Conservation (phyloP, 1,140 invertebrate genomes). For the Papilio xuthus region DNA sequence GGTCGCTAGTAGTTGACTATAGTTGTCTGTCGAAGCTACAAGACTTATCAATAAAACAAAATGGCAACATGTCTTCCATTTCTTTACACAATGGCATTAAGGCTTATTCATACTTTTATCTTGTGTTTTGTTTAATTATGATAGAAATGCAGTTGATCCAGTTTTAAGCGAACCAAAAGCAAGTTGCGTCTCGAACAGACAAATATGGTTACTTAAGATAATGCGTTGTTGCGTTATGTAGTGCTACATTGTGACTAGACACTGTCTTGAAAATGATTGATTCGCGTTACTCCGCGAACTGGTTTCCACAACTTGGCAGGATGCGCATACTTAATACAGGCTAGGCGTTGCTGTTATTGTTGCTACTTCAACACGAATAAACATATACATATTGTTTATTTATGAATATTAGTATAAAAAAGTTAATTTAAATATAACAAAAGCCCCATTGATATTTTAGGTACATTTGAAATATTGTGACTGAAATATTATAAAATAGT, state of each 20-base stretch:
- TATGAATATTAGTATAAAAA: background rate
- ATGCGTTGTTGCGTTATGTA: conserved; percentile 15
- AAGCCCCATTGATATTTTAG: background rate
- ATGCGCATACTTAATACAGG: conserved; percentile 32
- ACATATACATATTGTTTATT: background rate
- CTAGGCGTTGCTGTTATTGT: conserved; percentile 15
- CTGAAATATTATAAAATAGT: background rate
- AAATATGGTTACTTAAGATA: conserved; percentile 27
- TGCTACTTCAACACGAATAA: conserved; percentile 7
- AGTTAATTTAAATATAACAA: background rate
- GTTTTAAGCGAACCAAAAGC: conserved; percentile 2
- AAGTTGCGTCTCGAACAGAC: conserved; percentile 18
- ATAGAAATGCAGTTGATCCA: conserved; percentile 25
- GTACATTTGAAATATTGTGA: background rate
- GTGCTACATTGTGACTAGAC: conserved; percentile 31
- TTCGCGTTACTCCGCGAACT: conserved; percentile 24
- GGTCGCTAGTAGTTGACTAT: background rate
- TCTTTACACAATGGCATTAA: background rate
- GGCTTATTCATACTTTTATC: background rate
- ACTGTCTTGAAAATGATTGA: conserved; percentile 35
- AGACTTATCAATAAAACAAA: background rate
- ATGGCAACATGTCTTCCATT: background rate
- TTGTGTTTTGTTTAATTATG: conserved; percentile 14
- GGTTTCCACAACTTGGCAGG: conserved; percentile 36
- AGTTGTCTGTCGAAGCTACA: background rate